A percentile compares a stretch with the other conserved stretches of the same genome.
phyloP scores from a whole-genome alignment of 2,797 vertebrate genomes.

The Pangasius krempfi region DNA sequence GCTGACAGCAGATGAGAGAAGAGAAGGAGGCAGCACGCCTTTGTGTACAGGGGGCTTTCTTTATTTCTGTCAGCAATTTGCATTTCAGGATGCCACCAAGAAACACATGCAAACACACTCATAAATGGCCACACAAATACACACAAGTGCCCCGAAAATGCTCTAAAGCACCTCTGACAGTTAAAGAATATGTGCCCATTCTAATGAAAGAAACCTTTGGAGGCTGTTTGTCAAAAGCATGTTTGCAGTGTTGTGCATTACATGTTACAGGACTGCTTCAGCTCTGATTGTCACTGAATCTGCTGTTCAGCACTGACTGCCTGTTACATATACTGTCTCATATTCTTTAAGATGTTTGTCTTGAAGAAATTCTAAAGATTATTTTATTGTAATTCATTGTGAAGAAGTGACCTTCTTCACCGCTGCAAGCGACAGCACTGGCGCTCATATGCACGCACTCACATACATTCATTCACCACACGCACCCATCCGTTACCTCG shows the following conservation, averaged over 20 bases:
- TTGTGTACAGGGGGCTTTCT: conserved; percentile 47
- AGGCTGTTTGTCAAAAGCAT: neutral
- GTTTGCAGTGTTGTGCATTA: neutral
- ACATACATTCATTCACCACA: no score
- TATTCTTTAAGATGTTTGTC: neutral
- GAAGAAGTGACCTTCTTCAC: no score
- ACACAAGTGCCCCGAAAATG: conserved; percentile 8
- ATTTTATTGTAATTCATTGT: neutral
- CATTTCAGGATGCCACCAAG: conserved; percentile 54
- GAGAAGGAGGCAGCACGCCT: conserved; percentile 46
- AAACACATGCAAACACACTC: conserved; percentile 34
- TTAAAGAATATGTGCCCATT: conserved; percentile 19
- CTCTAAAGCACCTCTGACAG: conserved; percentile 25
- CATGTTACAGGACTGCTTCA: conserved; percentile 6
- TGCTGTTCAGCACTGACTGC: neutral
- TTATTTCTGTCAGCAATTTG: conserved; percentile 56
- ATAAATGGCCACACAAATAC: neutral
- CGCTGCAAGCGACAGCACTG: no score
- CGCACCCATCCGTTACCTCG: no score
- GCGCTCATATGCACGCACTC: no score
- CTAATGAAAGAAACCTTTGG: conserved; percentile 25
- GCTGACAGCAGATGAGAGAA: conserved; percentile 59
- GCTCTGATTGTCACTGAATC: neutral
- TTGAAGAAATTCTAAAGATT: neutral
- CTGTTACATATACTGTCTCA: neutral